These are phyloP conservation scores for Struthidea cinerea DNA, from an alignment of 2,113 vertebrate species.

Conservation along the genomic window DNA sequence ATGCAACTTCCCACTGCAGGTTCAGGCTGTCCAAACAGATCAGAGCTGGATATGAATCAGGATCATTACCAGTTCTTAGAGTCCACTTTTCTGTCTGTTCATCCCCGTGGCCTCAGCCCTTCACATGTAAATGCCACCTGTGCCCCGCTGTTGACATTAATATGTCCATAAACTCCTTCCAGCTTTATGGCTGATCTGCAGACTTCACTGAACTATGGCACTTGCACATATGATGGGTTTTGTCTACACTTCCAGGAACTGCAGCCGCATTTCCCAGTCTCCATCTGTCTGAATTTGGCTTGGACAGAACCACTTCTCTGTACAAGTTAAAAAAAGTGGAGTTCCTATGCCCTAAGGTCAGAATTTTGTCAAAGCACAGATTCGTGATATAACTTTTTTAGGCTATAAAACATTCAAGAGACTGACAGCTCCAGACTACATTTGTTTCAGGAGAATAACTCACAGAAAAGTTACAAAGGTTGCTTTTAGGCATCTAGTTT, in stretches of 20 bases:
- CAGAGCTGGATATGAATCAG: background rate
- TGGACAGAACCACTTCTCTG: background rate
- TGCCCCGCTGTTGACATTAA: background rate
- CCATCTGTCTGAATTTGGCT: background rate
- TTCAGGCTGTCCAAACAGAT: background rate
- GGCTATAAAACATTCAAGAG: background rate
- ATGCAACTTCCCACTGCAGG: background rate
- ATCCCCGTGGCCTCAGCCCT: background rate
- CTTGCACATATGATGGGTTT: background rate
- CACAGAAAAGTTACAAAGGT: background rate
- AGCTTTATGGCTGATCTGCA: background rate
- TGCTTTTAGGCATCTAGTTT: background rate
- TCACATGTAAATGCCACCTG: background rate
- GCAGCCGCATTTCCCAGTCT: background rate
- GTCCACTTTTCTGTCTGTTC: background rate
- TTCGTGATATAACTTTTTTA: background rate
- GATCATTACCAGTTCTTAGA: background rate
- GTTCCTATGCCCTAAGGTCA: background rate
- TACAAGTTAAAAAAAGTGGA: background rate
- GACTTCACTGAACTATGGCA: background rate
- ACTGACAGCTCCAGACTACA: background rate
- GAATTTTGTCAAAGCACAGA: background rate
- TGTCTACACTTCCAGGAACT: background rate
- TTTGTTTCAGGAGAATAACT: background rate
- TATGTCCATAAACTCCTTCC: background rate